Base-by-base conservation (phyloP, 1,140 invertebrate species). In the Cotesia typhae region DNA sequence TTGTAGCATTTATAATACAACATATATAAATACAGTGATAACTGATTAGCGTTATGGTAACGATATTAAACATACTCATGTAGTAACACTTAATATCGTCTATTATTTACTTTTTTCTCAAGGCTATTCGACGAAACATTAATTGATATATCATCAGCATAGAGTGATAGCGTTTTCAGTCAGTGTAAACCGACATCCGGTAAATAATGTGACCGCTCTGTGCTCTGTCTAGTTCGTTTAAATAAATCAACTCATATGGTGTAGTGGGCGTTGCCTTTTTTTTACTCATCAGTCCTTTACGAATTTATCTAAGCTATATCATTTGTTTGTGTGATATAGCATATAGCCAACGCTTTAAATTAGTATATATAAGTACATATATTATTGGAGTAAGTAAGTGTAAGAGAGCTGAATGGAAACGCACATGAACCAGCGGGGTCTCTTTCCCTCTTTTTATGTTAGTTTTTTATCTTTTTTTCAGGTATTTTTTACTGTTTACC, bases 181-280 rank as follows among this genome's bases (percentile, higher is more conserved):
- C 20, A 9, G 17, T 20, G 37, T 20, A 41, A 68, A 10, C 4
- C 57, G 57, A 70, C 68, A 70, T 70, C 68, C 57, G 68, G 57
- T 51, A 59, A 61, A 61, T 70, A 61, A 70, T 70, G 57, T 59
- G 57, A 20, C 57, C 57, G 28, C 20, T 59, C 57, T 59, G 20
- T 59, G 28, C 57, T 59, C 57, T 59, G 57, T 59, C 14, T 28
- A 20, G 53, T 9, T 59, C 60, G 41, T 41, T 61, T 59, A 10
- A 63, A 70, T 70, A 70, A 70, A 37, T 70, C 36, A 17, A 51
- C 41, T 61, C 20, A 52, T 12, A 28, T 60, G 57, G 17, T n/a
- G 35, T 41, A 4, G 67, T 70, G 68, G 68, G 68, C 68, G 68
- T 70, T 70, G 37, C 38, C 57, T 69, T 69, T 14, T 37, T 69